Conservation (phyloP, 2,113 vertebrate species). For the Nerophis lumbriciformis region DNA sequence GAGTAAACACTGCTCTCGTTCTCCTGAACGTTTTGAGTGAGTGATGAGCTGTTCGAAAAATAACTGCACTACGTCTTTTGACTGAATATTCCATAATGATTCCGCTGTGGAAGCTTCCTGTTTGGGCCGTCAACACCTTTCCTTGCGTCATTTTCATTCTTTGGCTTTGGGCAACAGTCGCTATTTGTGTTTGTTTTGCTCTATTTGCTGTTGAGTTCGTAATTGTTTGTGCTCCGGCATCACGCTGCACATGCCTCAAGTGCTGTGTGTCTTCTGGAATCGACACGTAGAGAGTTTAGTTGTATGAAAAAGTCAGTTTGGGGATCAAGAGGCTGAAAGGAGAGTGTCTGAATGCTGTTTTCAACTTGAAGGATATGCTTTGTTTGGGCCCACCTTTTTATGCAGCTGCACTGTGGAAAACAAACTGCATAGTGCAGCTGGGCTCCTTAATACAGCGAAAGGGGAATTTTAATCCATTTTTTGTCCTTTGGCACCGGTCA, state of each 20-base stretch:
- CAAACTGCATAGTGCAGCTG: constrained; percentile 74
- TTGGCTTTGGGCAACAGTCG: constrained; percentile 5
- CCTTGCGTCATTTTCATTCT: constrained; percentile 8
- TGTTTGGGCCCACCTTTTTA: constrained; percentile 58
- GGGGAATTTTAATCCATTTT: constrained; percentile 77
- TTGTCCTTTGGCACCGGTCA: constrained; percentile 63
- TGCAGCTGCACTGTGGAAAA: constrained; percentile 73
- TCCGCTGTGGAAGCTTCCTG: constrained; percentile 10
- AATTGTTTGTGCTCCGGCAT: constrained; percentile 7
- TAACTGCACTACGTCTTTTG: constrained; percentile 1
- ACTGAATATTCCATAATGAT: constrained; percentile 4
- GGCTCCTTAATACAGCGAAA: constrained; percentile 70
- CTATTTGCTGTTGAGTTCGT: constrained; percentile 2
- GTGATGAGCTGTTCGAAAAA: constrained; percentile 17
- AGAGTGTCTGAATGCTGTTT: constrained; percentile 7
- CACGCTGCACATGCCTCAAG: constrained; percentile 6
- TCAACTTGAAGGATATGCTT: constrained; percentile 47
- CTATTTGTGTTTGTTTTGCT: constrained; percentile 21
- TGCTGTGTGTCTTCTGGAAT: constrained; percentile 18
- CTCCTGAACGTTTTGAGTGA: constrained; percentile 5
- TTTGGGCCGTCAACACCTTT: constrained; percentile 6
- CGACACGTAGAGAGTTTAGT: constrained; percentile 7
- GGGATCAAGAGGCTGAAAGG: not conserved
- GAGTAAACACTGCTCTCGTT: constrained; percentile 14
- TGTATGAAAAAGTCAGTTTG: constrained; percentile 14